Conservation (phyloP, 2,888 invertebrate genomes). For the Agriopis aurantiaria region DNA sequence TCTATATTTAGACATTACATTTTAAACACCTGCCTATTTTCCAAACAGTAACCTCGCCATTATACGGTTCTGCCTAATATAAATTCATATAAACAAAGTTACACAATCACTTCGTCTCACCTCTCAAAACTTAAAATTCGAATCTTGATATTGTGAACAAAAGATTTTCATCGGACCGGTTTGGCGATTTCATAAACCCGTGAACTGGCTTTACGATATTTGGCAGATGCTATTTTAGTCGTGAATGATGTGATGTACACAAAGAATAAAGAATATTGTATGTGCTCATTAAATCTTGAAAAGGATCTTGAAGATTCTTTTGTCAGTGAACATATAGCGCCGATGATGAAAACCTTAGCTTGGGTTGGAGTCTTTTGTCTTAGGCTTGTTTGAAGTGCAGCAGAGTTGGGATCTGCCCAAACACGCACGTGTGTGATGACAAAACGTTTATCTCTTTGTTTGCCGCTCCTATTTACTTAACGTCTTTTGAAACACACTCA, state of each 20-base stretch:
- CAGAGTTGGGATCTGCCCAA: slow-evolving; percentile 59
- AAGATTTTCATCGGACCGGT: slow-evolving; percentile 60
- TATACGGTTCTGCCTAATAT: slow-evolving; percentile 39
- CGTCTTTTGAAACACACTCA: slow-evolving; percentile 56
- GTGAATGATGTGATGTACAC: slow-evolving; percentile 50
- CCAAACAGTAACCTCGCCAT: slow-evolving; percentile 22
- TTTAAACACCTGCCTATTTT: slow-evolving; percentile 36
- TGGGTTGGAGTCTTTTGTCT: slow-evolving; percentile 36
- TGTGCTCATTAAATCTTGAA: slow-evolving; percentile 48
- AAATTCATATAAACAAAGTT: slow-evolving; percentile 54
- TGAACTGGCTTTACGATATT: slow-evolving; percentile 47
- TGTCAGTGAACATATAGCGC: slow-evolving; percentile 46
- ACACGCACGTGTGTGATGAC: slow-evolving; percentile 73
- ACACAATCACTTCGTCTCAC: slow-evolving; percentile 49
- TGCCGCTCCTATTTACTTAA: slow-evolving; percentile 61
- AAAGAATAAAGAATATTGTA: slow-evolving; percentile 51
- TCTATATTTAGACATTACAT: neutral
- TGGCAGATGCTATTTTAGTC: slow-evolving; percentile 62
- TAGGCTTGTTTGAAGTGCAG: slow-evolving; percentile 48
- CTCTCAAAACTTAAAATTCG: slow-evolving; percentile 41
- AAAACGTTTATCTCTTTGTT: slow-evolving; percentile 70
- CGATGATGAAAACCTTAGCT: slow-evolving; percentile 33
- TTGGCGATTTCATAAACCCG: slow-evolving; percentile 57
- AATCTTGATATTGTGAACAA: slow-evolving; percentile 54
- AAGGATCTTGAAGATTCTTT: slow-evolving; percentile 50